A percentile compares a stretch with the other conserved stretches of the same genome.
Evolutionary conservation across 2,113 vertebrate genomes (phyloP).

Genomic region (Eidolon helvum): DNA sequence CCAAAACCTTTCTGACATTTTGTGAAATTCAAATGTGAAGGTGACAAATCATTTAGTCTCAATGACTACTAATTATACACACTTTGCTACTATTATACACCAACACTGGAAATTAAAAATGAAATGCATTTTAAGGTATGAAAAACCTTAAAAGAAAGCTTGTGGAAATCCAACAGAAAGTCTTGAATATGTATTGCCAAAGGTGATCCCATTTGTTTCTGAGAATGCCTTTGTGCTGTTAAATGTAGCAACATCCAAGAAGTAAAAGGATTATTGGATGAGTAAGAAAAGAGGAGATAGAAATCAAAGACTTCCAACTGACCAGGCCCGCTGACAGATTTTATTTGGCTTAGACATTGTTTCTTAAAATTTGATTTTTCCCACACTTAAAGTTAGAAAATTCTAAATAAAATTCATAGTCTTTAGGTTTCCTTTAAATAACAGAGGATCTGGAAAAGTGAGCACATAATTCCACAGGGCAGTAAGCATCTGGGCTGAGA

Average conservation of each 20-base stretch:
- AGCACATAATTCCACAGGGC: background rate
- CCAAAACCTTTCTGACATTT: background rate
- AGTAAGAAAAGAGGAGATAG: background rate
- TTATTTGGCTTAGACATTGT: background rate
- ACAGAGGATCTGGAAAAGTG: background rate
- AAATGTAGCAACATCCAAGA: background rate
- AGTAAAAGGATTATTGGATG: background rate
- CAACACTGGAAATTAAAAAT: background rate
- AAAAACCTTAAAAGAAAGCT: background rate
- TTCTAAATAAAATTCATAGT: background rate
- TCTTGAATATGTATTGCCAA: background rate
- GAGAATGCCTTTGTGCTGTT: background rate
- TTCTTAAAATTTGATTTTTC: background rate
- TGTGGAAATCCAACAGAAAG: background rate
- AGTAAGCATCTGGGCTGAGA: background rate
- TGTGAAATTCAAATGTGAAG: background rate
- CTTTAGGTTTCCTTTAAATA: background rate
- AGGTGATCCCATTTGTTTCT: background rate
- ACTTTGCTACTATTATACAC: background rate
- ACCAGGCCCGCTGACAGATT: background rate
- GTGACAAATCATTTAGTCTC: background rate
- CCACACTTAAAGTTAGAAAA: background rate
- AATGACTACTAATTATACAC: background rate
- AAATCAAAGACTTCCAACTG: background rate
- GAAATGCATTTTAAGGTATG: background rate